Percentiles rank a stretch among this genome's conserved stretches.
These are phyloP conservation scores for Linepithema humile DNA, from an alignment of 1,140 invertebrate genomes.

Conservation along the genomic window DNA sequence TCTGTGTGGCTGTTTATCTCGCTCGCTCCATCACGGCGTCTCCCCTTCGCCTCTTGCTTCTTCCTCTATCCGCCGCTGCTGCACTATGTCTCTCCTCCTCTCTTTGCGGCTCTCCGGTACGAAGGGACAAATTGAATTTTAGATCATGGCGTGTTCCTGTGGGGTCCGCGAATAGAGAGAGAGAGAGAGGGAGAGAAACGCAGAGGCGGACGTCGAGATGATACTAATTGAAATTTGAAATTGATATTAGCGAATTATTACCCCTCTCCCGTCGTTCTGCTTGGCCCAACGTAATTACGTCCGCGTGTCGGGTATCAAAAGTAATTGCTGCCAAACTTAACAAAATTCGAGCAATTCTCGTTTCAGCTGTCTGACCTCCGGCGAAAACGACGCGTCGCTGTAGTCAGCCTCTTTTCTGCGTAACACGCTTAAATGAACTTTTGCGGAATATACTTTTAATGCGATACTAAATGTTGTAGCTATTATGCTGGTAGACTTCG, in stretches of 20 bases:
- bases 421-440: constrained; percentile 28
- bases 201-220: constrained; percentile 80
- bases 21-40: constrained; percentile 53
- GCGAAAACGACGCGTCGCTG: constrained; percentile 46
- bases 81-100: constrained; percentile 64
- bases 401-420: constrained; percentile 5
- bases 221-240: constrained; percentile 86
- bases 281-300: constrained; percentile 80
- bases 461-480: constrained; percentile 15
- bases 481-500: not conserved
- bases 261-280: constrained; percentile 71
- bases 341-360: constrained; percentile 76
- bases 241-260: constrained; percentile 85
- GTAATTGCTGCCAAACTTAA: constrained; percentile 81
- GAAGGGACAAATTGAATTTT: constrained; percentile 85
- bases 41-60: constrained; percentile 32
- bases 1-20: constrained; percentile 45
- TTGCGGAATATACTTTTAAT: constrained; percentile 24
- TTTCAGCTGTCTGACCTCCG: constrained; percentile 68
- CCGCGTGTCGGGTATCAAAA: constrained; percentile 81
- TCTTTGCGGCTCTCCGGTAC: constrained; percentile 73
- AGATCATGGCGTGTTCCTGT: constrained; percentile 82
- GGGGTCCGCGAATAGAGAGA: constrained; percentile 64
- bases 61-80: constrained; percentile 6
- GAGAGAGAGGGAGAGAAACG: constrained; percentile 59